Evolutionary conservation across 2,888 invertebrate genomes (phyloP).

Genomic region (Rotaria magnacalcarata): DNA sequence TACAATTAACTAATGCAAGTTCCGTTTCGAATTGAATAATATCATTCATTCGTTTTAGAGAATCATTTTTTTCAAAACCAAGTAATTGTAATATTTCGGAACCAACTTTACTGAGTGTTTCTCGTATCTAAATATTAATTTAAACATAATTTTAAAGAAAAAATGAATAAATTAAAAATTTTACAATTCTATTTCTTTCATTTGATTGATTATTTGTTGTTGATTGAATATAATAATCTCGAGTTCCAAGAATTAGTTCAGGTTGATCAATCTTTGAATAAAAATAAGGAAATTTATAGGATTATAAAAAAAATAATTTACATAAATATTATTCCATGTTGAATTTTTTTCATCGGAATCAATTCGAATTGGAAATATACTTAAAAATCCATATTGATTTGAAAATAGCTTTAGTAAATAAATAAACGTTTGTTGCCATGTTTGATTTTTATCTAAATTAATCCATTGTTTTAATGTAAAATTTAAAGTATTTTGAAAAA

Average conservation of each 20-base stretch:
- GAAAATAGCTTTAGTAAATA: not conserved
- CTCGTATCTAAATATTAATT: not conserved
- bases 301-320: slow-evolving; percentile 54
- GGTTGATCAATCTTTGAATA: slow-evolving; percentile 18
- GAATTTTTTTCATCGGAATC: slow-evolving; percentile 80
- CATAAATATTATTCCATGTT: slow-evolving; percentile 80
- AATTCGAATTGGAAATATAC: slow-evolving; percentile 33
- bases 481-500: slow-evolving; percentile 63
- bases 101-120: not conserved
- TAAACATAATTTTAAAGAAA: not conserved
- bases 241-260: not conserved
- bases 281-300: not conserved
- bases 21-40: slow-evolving; percentile 80
- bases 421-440: not conserved
- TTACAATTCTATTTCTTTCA: not conserved
- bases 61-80: slow-evolving; percentile 56
- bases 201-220: not conserved
- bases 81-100: not conserved
- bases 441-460: not conserved
- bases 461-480: slow-evolving; percentile 6
- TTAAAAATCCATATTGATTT: not conserved
- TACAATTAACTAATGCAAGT: slow-evolving; percentile 75
- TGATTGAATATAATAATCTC: slow-evolving; percentile 34
- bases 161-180: not conserved
- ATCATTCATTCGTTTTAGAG: slow-evolving; percentile 69